Base-by-base conservation (phyloP, 2,888 invertebrate genomes). In the Cataglyphis altisquamis region DNA sequence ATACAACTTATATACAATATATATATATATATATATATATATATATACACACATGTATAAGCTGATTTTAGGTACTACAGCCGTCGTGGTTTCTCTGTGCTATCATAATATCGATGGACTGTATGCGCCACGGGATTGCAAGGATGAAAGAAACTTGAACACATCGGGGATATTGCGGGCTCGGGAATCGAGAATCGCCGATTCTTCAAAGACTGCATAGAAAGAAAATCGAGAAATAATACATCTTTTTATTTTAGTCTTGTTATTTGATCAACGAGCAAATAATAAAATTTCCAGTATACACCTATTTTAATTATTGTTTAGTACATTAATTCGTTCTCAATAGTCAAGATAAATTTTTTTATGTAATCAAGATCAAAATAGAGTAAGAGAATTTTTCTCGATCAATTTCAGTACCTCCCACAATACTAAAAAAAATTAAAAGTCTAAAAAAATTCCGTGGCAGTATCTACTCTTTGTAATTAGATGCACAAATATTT, bases 51-150 rank as follows among this genome's bases (percentile, higher is more conserved):
- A 18, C 25, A 10, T 10, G 55, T 60, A 5, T 18, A 18, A 63
- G 45, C 18, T 36, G 21, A 74, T 63, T 74, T 74, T 36, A 74
- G 32, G 45, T 21, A 55, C 15, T 6, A 9, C 1, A 3, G 12
- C 36, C 15, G 63, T 18, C 15, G 32, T 36, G 21, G 10, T 25
- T 10, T 62, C n/a, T 60, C 25, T 12, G 4, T 21, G 15, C 1
- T 60, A 12, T 60, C 39, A 25, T 73, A 60, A 29, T 74, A 74
- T 74, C 63, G 32, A 74, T 63, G 32, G 32, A 21, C 15, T 63
- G 6, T 18, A 45, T 32, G 5, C 15, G 15, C 21, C 18, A 25
- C 18, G 15, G 4, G 1, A 15, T 21, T 25, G 29, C 8, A 15
- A 45, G 8, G 0, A 32, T 18, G 25, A 29, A 32, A 74, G 12